These are phyloP conservation scores for Nomada fucata DNA, from an alignment of 2,888 invertebrate genomes.

Conservation along the genomic window DNA sequence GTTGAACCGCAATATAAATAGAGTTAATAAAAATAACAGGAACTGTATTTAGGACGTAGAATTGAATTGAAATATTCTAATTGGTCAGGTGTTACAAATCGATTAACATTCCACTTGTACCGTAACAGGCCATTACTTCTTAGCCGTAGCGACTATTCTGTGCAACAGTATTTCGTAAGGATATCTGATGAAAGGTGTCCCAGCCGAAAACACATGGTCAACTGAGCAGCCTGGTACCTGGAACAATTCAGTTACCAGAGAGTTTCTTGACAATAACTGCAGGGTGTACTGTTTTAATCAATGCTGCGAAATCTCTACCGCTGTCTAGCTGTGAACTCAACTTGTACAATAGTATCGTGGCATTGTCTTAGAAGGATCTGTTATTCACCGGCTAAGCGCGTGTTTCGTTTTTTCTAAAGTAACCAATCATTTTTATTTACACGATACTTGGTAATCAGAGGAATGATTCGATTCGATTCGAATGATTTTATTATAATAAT, in stretches of 20 bases:
- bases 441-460: no score
- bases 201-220: conserved; percentile 7
- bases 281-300: conserved; percentile 18
- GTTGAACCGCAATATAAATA: no score
- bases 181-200: background rate
- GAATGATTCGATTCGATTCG: no score
- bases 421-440: no score
- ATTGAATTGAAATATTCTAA: no score
- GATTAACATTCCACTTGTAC: no score
- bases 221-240: conserved; percentile 11
- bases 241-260: background rate
- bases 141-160: background rate
- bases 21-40: no score
- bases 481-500: no score
- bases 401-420: background rate
- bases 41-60: no score
- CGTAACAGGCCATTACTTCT: no score
- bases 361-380: conserved; percentile 7
- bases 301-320: conserved; percentile 5
- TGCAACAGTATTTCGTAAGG: background rate
- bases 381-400: background rate
- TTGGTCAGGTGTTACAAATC: no score
- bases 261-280: conserved; percentile 23
- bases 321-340: background rate
- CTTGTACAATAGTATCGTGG: background rate